Conservation (phyloP, 1,140 invertebrate genomes). For the Halesus radiatus region DNA sequence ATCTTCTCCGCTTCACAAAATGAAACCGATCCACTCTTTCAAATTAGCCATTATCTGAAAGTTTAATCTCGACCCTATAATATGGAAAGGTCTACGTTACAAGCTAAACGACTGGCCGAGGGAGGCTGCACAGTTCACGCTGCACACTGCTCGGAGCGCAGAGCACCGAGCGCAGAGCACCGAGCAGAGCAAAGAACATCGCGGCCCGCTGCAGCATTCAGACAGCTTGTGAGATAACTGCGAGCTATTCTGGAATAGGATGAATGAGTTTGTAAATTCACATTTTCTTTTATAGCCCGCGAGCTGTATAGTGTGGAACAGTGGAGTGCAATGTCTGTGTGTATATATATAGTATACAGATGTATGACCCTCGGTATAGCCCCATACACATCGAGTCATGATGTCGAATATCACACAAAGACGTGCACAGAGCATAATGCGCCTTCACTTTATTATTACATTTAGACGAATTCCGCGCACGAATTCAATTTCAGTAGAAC, state of each 20-base stretch:
- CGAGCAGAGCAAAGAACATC: background rate
- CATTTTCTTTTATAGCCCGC: background rate
- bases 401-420: background rate
- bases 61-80: too few species aligned
- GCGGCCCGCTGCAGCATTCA: conserved; percentile 15
- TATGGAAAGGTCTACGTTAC: background rate
- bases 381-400: too few species aligned
- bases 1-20: too few species aligned
- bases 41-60: too few species aligned
- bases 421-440: background rate
- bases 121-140: too few species aligned
- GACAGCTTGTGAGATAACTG: conserved; percentile 6
- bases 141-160: too few species aligned
- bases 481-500: conserved; percentile 1
- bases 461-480: conserved; percentile 1
- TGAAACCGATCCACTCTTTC: too few species aligned
- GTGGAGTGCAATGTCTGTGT: too few species aligned
- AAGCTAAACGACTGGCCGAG: too few species aligned
- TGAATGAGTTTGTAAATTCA: background rate
- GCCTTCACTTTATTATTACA: background rate
- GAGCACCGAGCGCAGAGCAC: too few species aligned
- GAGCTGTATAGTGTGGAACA: background rate
- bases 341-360: background rate
- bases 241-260: background rate
- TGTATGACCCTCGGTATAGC: too few species aligned